These are phyloP conservation scores for Synanthedon vespiformis DNA, from an alignment of 2,888 invertebrate species.

Conservation along the genomic window DNA sequence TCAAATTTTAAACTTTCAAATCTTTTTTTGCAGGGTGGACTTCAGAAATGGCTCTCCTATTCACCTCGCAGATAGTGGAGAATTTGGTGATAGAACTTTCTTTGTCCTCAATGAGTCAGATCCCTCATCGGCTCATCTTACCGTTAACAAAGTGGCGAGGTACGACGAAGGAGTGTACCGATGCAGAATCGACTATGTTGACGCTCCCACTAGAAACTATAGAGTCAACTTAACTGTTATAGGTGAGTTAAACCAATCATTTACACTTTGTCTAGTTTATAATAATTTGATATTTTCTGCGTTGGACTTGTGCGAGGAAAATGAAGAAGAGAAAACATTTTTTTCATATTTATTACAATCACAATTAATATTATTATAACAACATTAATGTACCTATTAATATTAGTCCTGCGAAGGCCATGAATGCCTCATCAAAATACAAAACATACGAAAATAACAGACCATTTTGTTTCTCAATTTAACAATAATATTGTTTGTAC, in stretches of 20 bases:
- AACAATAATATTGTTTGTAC: too few relatives aligned
- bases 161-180: constrained; percentile 87
- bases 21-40: constrained; percentile 74
- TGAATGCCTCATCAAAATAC: not conserved
- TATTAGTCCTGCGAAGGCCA: not conserved
- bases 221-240: constrained; percentile 88
- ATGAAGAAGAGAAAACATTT: too few relatives aligned
- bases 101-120: constrained; percentile 79
- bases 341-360: too few relatives aligned
- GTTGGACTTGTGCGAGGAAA: too few relatives aligned
- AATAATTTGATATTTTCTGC: too few relatives aligned
- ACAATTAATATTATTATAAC: not conserved
- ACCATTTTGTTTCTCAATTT: too few relatives aligned
- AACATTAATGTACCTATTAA: not conserved
- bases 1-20: too few relatives aligned
- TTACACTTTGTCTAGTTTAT: too few relatives aligned
- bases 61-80: constrained; percentile 83
- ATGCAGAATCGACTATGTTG: constrained; percentile 89
- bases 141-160: constrained; percentile 77
- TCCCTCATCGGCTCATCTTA: constrained; percentile 79
- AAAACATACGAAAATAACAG: too few relatives aligned
- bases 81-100: constrained; percentile 80
- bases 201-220: constrained; percentile 89
- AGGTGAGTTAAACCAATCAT: constrained; percentile 69
- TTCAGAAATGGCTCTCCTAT: constrained; percentile 79